phyloP scores from a whole-genome alignment of 2,113 vertebrate genomes.

The Corvus moneduloides region DNA sequence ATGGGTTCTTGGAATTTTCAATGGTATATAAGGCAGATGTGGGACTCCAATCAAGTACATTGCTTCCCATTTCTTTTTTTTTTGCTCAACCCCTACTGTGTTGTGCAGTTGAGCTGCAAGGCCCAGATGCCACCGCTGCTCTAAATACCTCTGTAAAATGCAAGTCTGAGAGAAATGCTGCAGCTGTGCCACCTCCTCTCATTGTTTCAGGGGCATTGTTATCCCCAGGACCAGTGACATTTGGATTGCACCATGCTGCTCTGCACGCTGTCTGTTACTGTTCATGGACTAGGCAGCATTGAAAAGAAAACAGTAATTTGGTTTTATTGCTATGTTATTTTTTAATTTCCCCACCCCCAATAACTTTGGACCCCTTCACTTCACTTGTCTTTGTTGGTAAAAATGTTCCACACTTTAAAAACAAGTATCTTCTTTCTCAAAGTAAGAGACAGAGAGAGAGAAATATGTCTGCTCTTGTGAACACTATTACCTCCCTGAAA shows the following conservation, averaged over 20 bases:
- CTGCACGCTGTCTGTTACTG: neutral
- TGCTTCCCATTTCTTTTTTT: neutral
- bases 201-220: slow-evolving; percentile 27
- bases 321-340: neutral
- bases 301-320: neutral
- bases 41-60: neutral
- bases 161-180: neutral
- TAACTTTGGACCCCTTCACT: neutral
- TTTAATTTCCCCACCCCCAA: neutral
- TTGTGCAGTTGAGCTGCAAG: slow-evolving; percentile 29
- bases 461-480: neutral
- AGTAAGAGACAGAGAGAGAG: neutral
- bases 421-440: neutral
- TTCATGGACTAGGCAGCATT: neutral
- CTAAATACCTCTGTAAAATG: slow-evolving; percentile 38
- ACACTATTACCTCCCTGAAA: neutral
- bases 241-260: neutral
- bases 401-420: neutral
- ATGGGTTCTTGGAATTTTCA: neutral
- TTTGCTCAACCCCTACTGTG: neutral
- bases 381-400: neutral
- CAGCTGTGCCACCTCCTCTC: neutral
- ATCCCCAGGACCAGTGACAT: neutral
- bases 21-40: slow-evolving; percentile 9
- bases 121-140: slow-evolving; percentile 36